These are phyloP conservation scores for Ageneiosus marmoratus DNA, from an alignment of 2,113 vertebrate genomes.

Conservation along the genomic window DNA sequence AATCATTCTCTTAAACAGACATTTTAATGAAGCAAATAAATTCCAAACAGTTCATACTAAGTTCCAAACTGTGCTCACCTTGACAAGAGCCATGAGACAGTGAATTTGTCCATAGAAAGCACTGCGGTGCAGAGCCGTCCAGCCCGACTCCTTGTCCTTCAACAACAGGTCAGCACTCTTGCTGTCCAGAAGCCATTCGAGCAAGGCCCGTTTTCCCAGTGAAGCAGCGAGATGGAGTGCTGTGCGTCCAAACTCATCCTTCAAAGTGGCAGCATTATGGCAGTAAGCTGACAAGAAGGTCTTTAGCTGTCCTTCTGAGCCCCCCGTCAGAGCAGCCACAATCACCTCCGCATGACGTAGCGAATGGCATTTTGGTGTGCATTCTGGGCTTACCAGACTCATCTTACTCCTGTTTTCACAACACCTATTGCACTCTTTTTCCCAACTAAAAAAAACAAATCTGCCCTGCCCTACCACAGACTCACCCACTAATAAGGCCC, in stretches of 20 bases:
- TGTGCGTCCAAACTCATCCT: constrained; percentile 86
- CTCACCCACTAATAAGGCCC: not conserved
- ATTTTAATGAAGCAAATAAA: not conserved
- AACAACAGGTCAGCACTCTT: constrained; percentile 83
- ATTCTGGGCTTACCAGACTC: constrained; percentile 82
- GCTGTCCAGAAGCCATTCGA: constrained; percentile 88
- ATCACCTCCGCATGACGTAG: constrained; percentile 85
- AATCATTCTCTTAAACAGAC: not conserved
- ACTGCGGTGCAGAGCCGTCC: constrained; percentile 94
- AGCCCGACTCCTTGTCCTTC: constrained; percentile 93
- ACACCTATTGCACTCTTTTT: not conserved
- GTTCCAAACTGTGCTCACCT: constrained; percentile 70
- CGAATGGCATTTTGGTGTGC: constrained; percentile 90
- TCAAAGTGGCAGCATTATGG: constrained; percentile 85
- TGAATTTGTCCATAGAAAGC: constrained; percentile 96
- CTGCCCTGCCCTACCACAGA: not conserved
- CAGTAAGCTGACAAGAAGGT: constrained; percentile 86
- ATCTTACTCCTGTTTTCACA: constrained; percentile 64
- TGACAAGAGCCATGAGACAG: constrained; percentile 86
- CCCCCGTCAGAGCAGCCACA: constrained; percentile 85
- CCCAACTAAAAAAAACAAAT: not conserved
- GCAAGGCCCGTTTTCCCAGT: constrained; percentile 83
- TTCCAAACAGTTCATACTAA: not conserved
- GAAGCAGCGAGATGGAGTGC: constrained; percentile 89
- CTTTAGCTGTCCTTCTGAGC: constrained; percentile 85